Conservation (phyloP, 2,113 vertebrate genomes). For the Galemys pyrenaicus region DNA sequence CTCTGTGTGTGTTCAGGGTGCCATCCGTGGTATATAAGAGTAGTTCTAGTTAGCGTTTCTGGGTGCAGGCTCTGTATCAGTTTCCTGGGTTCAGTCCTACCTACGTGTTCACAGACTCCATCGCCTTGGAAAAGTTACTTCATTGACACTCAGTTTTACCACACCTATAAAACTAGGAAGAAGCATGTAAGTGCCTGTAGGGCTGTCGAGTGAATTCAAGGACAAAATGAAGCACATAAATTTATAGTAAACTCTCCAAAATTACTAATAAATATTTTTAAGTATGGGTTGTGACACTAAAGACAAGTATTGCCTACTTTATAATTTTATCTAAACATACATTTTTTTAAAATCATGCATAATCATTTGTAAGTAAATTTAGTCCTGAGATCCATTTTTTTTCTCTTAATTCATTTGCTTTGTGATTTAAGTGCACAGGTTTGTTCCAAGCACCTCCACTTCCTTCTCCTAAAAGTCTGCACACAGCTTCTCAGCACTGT, state of each 20-base stretch:
- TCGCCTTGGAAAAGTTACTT: not conserved
- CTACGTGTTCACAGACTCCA: not conserved
- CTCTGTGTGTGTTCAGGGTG: too few relatives aligned
- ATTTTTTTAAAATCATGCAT: not conserved
- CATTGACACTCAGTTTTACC: not conserved
- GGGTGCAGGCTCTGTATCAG: not conserved
- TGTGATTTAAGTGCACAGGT: not conserved
- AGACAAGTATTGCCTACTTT: not conserved
- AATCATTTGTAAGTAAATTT: conserved; percentile 2
- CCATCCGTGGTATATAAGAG: not conserved
- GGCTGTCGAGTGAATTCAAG: not conserved
- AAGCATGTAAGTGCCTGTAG: not conserved
- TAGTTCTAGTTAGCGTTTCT: not conserved
- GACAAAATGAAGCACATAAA: not conserved
- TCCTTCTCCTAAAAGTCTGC: too few relatives aligned
- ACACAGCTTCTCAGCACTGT: not conserved
- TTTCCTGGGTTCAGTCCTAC: not conserved
- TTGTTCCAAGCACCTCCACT: not conserved
- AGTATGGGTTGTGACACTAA: not conserved
- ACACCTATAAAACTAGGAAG: not conserved
- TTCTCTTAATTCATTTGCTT: not conserved
- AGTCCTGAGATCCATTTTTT: not conserved
- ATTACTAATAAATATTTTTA: not conserved
- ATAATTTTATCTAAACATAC: not conserved
- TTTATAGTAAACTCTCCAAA: not conserved